phyloP scores from a whole-genome alignment of 2,888 invertebrate species.

The Drosophila nr. medialis region DNA sequence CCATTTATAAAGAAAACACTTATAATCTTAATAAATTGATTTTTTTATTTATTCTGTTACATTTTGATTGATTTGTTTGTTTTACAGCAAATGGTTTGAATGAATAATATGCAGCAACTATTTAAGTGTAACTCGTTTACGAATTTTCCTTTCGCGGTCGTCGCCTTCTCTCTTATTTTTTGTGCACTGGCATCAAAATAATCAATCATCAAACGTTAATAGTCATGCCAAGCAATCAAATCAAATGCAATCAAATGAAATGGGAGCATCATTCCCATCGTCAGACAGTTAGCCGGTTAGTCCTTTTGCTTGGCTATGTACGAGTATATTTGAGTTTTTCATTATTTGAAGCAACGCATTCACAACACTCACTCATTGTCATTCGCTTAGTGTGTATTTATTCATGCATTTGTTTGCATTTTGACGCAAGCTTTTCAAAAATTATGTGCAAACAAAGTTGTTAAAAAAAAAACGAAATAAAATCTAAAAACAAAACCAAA shows the following conservation, averaged over 20 bases:
- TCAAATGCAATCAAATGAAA: constrained; percentile 60
- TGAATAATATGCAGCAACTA: background rate
- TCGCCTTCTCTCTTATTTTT: background rate
- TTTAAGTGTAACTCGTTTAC: background rate
- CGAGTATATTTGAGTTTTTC: constrained; percentile 73
- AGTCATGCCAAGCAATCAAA: constrained; percentile 55
- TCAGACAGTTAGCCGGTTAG: constrained; percentile 11
- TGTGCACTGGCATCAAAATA: constrained; percentile 32
- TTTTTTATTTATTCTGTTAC: background rate
- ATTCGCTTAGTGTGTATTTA: constrained; percentile 65
- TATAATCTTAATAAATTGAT: background rate
- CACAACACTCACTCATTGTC: constrained; percentile 56
- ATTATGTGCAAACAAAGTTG: constrained; percentile 77
- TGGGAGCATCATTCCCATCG: constrained; percentile 18
- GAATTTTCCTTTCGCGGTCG: background rate
- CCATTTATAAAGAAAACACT: background rate
- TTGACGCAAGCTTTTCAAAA: constrained; percentile 61
- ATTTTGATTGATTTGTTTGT: background rate
- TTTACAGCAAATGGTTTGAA: background rate
- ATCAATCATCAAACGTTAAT: constrained; percentile 71
- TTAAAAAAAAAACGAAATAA: constrained; percentile 42
- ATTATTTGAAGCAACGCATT: constrained; percentile 60
- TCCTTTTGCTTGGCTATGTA: constrained; percentile 24
- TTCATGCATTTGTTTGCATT: constrained; percentile 79
- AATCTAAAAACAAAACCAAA: constrained; percentile 40